phyloP scores from a whole-genome alignment of 2,113 vertebrate species.

The Cheirogaleus medius region DNA sequence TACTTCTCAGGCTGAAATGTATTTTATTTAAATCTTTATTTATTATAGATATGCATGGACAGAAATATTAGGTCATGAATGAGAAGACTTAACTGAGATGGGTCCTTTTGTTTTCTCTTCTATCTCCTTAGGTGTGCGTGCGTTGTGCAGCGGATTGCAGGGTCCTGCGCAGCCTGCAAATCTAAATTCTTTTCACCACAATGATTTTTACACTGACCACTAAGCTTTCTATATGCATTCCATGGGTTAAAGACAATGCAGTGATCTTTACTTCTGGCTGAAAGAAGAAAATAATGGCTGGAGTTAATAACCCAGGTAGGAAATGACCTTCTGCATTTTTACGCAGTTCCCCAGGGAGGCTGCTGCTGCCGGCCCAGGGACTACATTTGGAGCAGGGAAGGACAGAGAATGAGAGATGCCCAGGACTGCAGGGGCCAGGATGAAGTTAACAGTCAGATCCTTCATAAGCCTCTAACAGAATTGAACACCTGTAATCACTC shows the following conservation, averaged over 20 bases:
- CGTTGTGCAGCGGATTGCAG: accelerated
- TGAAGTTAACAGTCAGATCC: not conserved
- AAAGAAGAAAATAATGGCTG: not conserved
- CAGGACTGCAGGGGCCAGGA: not conserved
- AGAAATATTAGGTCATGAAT: not conserved
- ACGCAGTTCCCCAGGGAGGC: accelerated
- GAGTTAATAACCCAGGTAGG: not conserved
- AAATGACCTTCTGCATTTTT: not conserved
- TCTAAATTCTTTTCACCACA: not conserved
- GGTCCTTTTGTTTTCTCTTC: no score
- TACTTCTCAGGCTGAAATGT: not conserved
- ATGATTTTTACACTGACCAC: not conserved
- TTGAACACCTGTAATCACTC: not conserved
- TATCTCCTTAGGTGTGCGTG: accelerated
- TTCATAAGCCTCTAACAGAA: not conserved
- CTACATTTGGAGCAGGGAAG: not conserved
- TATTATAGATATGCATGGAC: not conserved
- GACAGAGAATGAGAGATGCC: not conserved
- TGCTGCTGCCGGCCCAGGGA: not conserved
- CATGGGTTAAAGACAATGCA: not conserved
- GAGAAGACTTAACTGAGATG: not conserved
- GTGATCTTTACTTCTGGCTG: not conserved
- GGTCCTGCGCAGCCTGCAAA: accelerated
- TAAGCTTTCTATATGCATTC: not conserved
- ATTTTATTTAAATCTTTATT: not conserved